Evolutionary conservation across 2,888 invertebrate genomes (phyloP).

Genomic region (Drosophila picticornis): DNA sequence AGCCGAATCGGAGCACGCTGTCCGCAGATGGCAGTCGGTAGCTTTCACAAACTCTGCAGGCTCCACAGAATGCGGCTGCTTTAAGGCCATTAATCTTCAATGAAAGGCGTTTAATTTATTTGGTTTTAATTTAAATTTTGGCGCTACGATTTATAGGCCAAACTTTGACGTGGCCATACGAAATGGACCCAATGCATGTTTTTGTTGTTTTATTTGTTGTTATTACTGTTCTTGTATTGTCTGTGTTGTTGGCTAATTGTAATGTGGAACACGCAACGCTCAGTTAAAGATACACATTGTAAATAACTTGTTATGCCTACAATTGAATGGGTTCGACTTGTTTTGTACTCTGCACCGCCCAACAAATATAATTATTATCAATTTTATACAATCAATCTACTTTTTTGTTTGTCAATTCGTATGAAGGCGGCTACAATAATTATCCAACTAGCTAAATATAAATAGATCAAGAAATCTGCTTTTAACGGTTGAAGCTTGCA

Average conservation of each 20-base stretch:
- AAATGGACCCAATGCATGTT: slow-evolving; percentile 49
- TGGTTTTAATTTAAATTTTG: slow-evolving; percentile 81
- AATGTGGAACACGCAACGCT: slow-evolving; percentile 69
- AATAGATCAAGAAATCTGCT: background rate
- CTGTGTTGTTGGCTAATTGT: slow-evolving; percentile 61
- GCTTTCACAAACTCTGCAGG: slow-evolving; percentile 10
- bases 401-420: background rate
- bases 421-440: background rate
- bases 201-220: slow-evolving; percentile 20
- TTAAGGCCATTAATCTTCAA: slow-evolving; percentile 81
- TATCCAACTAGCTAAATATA: background rate
- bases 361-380: background rate
- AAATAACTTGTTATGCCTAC: slow-evolving; percentile 29
- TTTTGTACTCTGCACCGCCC: slow-evolving; percentile 10
- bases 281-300: slow-evolving; percentile 51
- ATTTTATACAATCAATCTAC: background rate
- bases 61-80: slow-evolving; percentile 51
- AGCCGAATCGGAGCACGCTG: slow-evolving; percentile 1
- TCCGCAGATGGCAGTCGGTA: slow-evolving; percentile 4
- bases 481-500: background rate
- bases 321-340: background rate
- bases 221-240: slow-evolving; percentile 13
- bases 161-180: slow-evolving; percentile 72
- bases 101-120: slow-evolving; percentile 82
- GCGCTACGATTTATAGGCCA: slow-evolving; percentile 78